A percentile compares a stretch with the other conserved stretches of the same genome.
Conservation (phyloP, 2,888 invertebrate genomes). For the Cephus pulcher region DNA sequence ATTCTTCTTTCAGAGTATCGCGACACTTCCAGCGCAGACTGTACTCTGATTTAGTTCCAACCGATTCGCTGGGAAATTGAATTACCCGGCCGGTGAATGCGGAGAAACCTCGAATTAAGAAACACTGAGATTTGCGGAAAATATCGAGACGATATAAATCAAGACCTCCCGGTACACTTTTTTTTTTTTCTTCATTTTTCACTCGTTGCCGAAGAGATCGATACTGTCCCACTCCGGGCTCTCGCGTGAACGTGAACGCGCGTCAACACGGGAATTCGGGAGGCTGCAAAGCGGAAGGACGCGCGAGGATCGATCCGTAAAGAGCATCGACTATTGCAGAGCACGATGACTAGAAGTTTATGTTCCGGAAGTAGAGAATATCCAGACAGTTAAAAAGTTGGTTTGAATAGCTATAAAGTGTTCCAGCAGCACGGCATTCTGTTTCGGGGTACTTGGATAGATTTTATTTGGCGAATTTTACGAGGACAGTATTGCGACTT, state of each 20-base stretch:
- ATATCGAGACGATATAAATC: constrained; percentile 63
- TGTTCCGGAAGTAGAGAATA: constrained; percentile 46
- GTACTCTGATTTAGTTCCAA: constrained; percentile 61
- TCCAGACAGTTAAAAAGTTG: constrained; percentile 52
- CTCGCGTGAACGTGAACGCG: constrained; percentile 1
- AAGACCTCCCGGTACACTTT: constrained; percentile 37
- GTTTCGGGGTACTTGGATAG: constrained; percentile 46
- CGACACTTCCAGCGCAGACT: constrained; percentile 36
- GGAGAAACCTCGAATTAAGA: constrained; percentile 61
- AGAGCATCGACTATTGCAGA: too few relatives aligned
- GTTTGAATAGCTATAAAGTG: constrained; percentile 53
- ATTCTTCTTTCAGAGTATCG: not conserved
- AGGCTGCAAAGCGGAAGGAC: too few relatives aligned
- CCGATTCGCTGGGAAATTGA: constrained; percentile 61
- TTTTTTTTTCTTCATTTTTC: constrained; percentile 26
- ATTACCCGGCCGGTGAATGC: constrained; percentile 47
- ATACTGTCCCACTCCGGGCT: constrained; percentile 21
- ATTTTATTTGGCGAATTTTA: constrained; percentile 50
- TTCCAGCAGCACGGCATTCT: constrained; percentile 45
- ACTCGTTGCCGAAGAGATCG: constrained; percentile 21
- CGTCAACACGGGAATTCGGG: not conserved
- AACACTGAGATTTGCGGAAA: constrained; percentile 64
- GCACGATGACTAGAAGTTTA: constrained; percentile 33
- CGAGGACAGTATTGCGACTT: constrained; percentile 33
- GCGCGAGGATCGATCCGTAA: too few relatives aligned